Evolutionary conservation across 2,797 vertebrate species (phyloP).

Genomic region (Odontamblyopus lacepedii): DNA sequence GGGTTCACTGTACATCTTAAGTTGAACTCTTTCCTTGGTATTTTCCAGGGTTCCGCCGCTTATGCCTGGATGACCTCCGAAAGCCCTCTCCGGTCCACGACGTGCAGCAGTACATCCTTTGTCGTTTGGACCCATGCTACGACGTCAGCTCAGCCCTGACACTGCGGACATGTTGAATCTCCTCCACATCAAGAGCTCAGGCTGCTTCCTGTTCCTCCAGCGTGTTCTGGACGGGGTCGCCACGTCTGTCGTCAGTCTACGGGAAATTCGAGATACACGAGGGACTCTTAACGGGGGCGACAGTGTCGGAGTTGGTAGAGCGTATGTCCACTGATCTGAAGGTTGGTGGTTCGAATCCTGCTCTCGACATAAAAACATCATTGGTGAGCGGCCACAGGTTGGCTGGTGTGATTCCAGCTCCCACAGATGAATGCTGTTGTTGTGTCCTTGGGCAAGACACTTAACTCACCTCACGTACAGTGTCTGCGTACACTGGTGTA

Average conservation of each 20-base stretch:
- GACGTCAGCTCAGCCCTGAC: conserved; percentile 80
- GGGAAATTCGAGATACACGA: conserved; percentile 84
- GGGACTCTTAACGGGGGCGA: conserved; percentile 76
- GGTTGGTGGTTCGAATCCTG: too few relatives aligned
- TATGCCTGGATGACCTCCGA: conserved; percentile 83
- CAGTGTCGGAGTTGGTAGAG: too few relatives aligned
- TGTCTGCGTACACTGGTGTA: too few relatives aligned
- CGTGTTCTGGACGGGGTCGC: conserved; percentile 82
- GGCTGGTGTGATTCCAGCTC: too few relatives aligned
- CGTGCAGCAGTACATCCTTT: conserved; percentile 85
- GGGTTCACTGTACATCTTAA: neutral
- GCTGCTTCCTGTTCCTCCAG: too few relatives aligned
- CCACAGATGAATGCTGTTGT: too few relatives aligned
- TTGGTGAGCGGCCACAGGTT: too few relatives aligned
- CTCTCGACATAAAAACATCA: too few relatives aligned
- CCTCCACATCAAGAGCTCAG: conserved; percentile 85
- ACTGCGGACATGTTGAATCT: conserved; percentile 85
- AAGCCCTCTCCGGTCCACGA: conserved; percentile 77
- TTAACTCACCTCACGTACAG: too few relatives aligned
- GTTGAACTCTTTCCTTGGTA: neutral
- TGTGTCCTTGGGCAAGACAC: too few relatives aligned
- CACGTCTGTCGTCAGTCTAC: conserved; percentile 71
- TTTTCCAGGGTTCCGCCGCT: conserved; percentile 74
- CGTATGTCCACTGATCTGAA: too few relatives aligned
- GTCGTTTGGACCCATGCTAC: conserved; percentile 76